Evolutionary conservation across 2,888 invertebrate genomes (phyloP).

Genomic region (Stenotaenia linearis): DNA sequence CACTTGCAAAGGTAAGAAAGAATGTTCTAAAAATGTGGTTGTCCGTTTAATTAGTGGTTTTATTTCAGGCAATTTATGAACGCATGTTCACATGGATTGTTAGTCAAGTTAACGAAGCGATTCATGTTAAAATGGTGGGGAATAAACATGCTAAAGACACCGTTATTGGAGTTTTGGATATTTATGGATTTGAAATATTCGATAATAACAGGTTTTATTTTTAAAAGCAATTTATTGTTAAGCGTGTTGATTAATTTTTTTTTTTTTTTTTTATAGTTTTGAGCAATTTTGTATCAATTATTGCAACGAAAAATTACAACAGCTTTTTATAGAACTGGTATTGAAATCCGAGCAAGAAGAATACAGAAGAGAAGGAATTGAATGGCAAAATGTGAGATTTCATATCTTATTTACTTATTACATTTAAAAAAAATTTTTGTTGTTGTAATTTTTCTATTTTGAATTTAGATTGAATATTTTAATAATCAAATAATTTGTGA

Average conservation of each 20-base stretch:
- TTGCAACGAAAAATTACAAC: constrained; percentile 97
- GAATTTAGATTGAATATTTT: constrained; percentile 74
- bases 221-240: background rate
- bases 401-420: too few species aligned
- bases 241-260: background rate
- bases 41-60: too few species aligned
- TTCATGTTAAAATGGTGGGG: constrained; percentile 57
- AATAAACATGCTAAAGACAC: constrained; percentile 61
- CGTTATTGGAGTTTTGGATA: constrained; percentile 91
- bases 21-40: too few species aligned
- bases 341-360: constrained; percentile 98
- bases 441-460: constrained; percentile 8
- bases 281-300: constrained; percentile 99
- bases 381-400: constrained; percentile 75
- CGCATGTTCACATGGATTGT: constrained; percentile 93
- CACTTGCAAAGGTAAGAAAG: constrained; percentile 73
- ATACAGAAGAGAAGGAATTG: constrained; percentile 89
- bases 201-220: constrained; percentile 73
- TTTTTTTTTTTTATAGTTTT: constrained; percentile 51
- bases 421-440: too few species aligned
- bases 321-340: constrained; percentile 94
- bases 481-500: constrained; percentile 96
- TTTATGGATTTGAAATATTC: constrained; percentile 98
- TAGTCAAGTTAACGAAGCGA: constrained; percentile 80
- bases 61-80: constrained; percentile 76